Conservation (phyloP, 2,797 vertebrate species). For the Delichon dasypus region DNA sequence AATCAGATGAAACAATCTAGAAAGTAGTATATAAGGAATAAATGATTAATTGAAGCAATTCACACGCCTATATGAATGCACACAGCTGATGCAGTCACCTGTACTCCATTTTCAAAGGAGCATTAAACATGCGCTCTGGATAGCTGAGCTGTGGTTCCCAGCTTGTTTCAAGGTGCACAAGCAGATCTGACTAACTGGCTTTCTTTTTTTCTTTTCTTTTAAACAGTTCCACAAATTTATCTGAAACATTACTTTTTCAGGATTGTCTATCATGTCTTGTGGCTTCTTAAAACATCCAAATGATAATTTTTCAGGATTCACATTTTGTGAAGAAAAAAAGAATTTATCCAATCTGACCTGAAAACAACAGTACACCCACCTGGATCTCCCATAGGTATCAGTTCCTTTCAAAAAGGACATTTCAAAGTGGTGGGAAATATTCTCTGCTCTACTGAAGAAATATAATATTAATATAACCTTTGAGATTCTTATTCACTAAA, state of each 20-base stretch:
- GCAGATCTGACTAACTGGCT: neutral
- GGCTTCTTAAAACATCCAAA: neutral
- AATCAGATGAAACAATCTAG: neutral
- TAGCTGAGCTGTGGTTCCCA: neutral
- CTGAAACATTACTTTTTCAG: neutral
- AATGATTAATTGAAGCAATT: neutral
- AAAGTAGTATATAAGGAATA: neutral
- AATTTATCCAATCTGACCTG: neutral
- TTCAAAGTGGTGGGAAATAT: neutral
- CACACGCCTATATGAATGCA: neutral
- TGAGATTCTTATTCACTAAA: neutral
- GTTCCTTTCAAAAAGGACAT: neutral
- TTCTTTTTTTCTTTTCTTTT: neutral
- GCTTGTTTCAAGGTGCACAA: neutral
- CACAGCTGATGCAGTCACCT: neutral
- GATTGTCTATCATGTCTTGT: neutral
- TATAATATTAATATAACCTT: neutral
- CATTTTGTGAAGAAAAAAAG: neutral
- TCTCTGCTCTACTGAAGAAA: neutral
- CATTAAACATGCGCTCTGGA: neutral
- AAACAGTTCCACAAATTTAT: neutral
- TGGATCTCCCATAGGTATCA: neutral
- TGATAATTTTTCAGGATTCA: neutral
- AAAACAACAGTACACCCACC: neutral
- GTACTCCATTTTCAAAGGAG: neutral